Conservation (phyloP, 2,888 invertebrate genomes). For the Timema cristinae region DNA sequence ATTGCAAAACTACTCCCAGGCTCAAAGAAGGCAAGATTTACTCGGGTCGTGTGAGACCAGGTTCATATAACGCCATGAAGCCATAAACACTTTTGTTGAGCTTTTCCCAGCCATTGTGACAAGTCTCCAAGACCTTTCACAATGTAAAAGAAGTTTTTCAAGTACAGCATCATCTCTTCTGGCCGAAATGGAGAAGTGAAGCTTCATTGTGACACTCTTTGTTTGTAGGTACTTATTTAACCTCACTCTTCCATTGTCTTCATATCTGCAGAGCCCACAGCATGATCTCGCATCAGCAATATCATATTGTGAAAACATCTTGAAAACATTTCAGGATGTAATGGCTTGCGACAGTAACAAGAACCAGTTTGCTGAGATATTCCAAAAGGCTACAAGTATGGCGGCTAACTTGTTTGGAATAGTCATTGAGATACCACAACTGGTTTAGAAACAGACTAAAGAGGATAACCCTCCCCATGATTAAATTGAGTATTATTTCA, state of each 20-base stretch:
- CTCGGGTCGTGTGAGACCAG: too few species aligned
- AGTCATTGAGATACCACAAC: background rate
- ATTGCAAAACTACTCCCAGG: too few species aligned
- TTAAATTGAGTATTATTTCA: background rate
- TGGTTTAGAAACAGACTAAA: background rate
- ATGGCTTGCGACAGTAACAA: background rate
- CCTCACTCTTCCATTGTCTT: slow-evolving; percentile 10
- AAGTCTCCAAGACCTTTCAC: too few species aligned
- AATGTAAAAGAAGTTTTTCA: slow-evolving; percentile 6
- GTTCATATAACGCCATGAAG: too few species aligned
- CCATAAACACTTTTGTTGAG: too few species aligned
- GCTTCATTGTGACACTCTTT: slow-evolving; percentile 1
- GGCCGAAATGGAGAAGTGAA: background rate
- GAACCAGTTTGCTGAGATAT: too few species aligned
- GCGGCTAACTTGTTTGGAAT: slow-evolving; percentile 5
- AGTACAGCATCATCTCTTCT: slow-evolving; percentile 8
- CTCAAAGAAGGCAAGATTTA: too few species aligned
- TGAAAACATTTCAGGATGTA: background rate
- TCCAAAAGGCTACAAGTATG: background rate
- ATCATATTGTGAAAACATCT: background rate
- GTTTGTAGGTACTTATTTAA: slow-evolving; percentile 1
- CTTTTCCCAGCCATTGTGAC: too few species aligned
- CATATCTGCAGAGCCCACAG: slow-evolving; percentile 4
- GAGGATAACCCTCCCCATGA: background rate
- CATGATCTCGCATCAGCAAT: slow-evolving; percentile 8